phyloP scores from a whole-genome alignment of 1,140 invertebrate genomes.

The Ridgeia piscesae region DNA sequence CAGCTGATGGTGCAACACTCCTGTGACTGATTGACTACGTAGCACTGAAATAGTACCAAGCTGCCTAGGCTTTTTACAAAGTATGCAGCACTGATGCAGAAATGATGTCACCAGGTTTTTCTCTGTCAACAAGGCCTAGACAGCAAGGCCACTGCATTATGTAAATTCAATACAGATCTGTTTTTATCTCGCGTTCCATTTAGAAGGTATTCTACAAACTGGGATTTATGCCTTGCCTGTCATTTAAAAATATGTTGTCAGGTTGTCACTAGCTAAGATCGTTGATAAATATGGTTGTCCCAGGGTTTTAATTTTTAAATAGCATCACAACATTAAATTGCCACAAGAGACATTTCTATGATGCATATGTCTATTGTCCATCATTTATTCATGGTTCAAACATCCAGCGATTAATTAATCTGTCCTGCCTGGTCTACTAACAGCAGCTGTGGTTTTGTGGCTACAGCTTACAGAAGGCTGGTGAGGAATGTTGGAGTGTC shows the following conservation, averaged over 20 bases:
- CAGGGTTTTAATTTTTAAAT: background rate
- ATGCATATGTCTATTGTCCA: background rate
- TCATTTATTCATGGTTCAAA: background rate
- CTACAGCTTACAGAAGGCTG: background rate
- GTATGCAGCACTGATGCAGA: background rate
- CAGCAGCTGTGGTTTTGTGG: background rate
- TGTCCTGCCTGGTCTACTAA: background rate
- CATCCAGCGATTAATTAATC: background rate
- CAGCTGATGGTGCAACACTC: background rate
- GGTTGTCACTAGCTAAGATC: background rate
- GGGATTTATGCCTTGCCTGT: background rate
- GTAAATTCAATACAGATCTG: background rate
- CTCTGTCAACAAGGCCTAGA: background rate
- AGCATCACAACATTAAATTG: background rate
- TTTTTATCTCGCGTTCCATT: background rate
- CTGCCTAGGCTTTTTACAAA: background rate
- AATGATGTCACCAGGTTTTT: background rate
- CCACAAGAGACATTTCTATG: background rate
- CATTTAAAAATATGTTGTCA: background rate
- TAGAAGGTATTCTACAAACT: background rate
- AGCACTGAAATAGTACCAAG: background rate
- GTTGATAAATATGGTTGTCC: background rate
- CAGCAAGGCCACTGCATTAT: background rate
- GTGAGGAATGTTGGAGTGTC: background rate
- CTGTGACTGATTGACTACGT: background rate